These are phyloP conservation scores for Anneissia japonica DNA, from an alignment of 35 echinoderm and acorn worm species.

Conservation along the genomic window DNA sequence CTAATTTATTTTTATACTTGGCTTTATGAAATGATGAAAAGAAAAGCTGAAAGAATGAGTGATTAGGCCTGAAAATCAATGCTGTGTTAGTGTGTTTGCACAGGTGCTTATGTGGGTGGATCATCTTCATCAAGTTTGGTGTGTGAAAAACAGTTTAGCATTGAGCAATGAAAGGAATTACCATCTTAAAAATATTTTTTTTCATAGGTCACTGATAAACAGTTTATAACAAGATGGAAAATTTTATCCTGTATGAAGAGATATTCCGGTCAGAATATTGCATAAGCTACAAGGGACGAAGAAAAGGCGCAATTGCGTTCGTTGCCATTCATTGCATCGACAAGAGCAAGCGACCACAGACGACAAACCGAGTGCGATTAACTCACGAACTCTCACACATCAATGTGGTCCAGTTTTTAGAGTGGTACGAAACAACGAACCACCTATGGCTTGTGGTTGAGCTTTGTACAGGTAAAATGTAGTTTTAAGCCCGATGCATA, in stretches of 20 bases:
- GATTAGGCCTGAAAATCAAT: too few relatives aligned
- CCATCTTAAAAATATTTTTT: too few relatives aligned
- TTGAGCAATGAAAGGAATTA: too few relatives aligned
- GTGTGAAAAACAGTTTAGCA: too few relatives aligned
- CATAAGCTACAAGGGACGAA: constrained; percentile 84
- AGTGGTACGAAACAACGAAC: constrained; percentile 99
- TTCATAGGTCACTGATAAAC: not conserved
- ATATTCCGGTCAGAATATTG: constrained; percentile 53
- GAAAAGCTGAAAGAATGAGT: too few relatives aligned
- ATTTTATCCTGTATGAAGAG: constrained; percentile 97
- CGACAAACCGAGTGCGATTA: constrained; percentile 82
- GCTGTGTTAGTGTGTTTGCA: too few relatives aligned
- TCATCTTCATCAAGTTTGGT: too few relatives aligned
- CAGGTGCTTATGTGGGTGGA: too few relatives aligned
- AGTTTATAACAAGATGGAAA: constrained; percentile 61
- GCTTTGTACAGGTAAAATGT: constrained; percentile 90
- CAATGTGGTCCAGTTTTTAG: constrained; percentile 82
- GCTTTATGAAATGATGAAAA: too few relatives aligned
- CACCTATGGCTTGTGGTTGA: constrained; percentile 98
- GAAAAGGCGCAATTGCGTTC: constrained; percentile 85
- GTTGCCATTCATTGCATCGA: constrained; percentile 93
- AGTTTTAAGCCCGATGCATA: not conserved
- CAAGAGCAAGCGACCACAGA: constrained; percentile 65
- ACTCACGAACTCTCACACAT: constrained; percentile 78
- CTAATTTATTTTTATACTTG: too few relatives aligned